phyloP scores from a whole-genome alignment of 1,140 invertebrate genomes.

The Dermatophagoides farinae region DNA sequence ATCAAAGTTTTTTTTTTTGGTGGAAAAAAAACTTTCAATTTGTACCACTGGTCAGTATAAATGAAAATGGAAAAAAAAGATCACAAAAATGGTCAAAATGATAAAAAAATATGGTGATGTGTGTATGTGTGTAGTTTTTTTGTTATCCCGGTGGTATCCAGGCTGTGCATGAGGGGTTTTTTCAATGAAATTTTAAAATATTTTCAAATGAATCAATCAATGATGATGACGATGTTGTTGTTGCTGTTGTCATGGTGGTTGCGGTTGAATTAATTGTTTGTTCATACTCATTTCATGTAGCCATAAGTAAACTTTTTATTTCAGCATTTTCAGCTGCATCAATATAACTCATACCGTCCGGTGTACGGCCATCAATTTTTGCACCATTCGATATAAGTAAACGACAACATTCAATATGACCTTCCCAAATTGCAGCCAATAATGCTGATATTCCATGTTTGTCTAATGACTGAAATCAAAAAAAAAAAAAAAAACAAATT shows the following conservation, averaged over 20 bases:
- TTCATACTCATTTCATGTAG: neutral
- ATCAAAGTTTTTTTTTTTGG: no score
- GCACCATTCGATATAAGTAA: conserved; percentile 68
- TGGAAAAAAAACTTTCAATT: no score
- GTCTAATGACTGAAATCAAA: conserved; percentile 44
- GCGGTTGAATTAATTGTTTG: no score
- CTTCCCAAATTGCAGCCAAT: conserved; percentile 84
- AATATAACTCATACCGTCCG: conserved; percentile 61
- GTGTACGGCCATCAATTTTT: conserved; percentile 53
- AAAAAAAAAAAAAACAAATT: neutral
- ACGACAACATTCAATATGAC: conserved; percentile 72
- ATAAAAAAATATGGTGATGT: no score
- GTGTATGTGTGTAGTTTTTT: no score
- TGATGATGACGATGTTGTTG: neutral
- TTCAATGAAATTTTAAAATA: neutral
- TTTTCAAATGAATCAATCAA: neutral
- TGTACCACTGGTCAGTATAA: no score
- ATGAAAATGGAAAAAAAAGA: no score
- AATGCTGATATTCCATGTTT: conserved; percentile 82
- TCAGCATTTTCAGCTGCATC: conserved; percentile 78
- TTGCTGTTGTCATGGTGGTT: no score
- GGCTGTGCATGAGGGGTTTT: no score
- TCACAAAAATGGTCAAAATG: no score
- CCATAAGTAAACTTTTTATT: conserved; percentile 45
- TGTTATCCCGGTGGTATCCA: no score